Evolutionary conservation across 2,797 vertebrate species (phyloP).

Genomic region (Chaetodon trifasciatus): DNA sequence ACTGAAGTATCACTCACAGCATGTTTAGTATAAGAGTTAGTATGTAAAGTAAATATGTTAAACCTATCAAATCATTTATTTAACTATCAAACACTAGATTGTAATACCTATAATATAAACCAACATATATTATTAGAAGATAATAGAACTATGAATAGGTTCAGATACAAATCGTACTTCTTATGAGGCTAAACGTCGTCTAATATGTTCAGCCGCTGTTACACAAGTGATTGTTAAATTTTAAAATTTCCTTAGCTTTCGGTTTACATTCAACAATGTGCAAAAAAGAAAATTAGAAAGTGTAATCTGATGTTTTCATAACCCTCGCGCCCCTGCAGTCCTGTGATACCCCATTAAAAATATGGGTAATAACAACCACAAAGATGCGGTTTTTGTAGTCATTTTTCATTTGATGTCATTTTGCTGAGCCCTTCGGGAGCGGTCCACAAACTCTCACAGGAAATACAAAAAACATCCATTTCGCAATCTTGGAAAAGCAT

Average conservation of each 20-base stretch:
- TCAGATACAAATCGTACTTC: slow-evolving; percentile 72
- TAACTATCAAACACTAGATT: slow-evolving; percentile 70
- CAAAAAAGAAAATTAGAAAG: slow-evolving; percentile 54
- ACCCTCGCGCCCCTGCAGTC: slow-evolving; percentile 26
- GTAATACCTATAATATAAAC: slow-evolving; percentile 68
- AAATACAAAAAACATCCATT: slow-evolving; percentile 13
- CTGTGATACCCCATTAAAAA: slow-evolving; percentile 63
- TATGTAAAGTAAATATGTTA: slow-evolving; percentile 52
- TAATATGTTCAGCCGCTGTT: slow-evolving; percentile 46
- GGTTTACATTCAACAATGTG: slow-evolving; percentile 77
- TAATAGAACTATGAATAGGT: slow-evolving; percentile 63
- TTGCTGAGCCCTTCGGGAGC: slow-evolving; percentile 46
- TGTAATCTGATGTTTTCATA: slow-evolving; percentile 32
- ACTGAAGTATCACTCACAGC: slow-evolving; percentile 70
- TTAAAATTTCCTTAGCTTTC: slow-evolving; percentile 55
- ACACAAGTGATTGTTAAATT: slow-evolving; percentile 50
- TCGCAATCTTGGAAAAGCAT: slow-evolving; percentile 42
- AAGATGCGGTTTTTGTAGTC: slow-evolving; percentile 36
- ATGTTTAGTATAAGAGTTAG: slow-evolving; percentile 70
- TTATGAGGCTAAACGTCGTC: slow-evolving; percentile 48
- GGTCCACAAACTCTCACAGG: slow-evolving; percentile 28
- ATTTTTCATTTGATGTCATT: slow-evolving; percentile 38
- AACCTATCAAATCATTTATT: slow-evolving; percentile 64
- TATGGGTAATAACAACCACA: slow-evolving; percentile 57
- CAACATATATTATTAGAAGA: slow-evolving; percentile 75